Percentiles rank a stretch among this genome's conserved stretches.
phyloP scores from a whole-genome alignment of 2,797 vertebrate genomes.

The Parauchenoglanis ngamensis region DNA sequence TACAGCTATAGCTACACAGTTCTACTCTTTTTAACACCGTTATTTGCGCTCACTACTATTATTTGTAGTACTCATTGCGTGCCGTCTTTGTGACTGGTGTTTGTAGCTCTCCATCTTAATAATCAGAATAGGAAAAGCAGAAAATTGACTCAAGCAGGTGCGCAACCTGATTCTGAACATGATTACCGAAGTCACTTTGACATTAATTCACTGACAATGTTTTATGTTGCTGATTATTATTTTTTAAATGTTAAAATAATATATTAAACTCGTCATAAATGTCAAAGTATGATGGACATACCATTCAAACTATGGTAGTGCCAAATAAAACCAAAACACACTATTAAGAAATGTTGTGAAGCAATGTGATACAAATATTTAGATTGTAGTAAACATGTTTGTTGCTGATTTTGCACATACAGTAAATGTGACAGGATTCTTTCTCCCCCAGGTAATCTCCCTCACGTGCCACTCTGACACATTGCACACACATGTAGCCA shows the following conservation, averaged over 20 bases:
- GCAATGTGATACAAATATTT: not conserved
- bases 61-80: not conserved
- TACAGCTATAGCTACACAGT: not conserved
- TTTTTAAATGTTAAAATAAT: no score
- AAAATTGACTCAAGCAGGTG: not conserved
- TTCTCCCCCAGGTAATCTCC: not conserved
- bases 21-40: not conserved
- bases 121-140: not conserved
- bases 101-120: not conserved
- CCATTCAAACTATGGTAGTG: not conserved
- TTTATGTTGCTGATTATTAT: no score
- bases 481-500: slow-evolving; percentile 40
- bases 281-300: not conserved
- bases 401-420: not conserved
- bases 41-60: not conserved
- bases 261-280: no score
- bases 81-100: not conserved
- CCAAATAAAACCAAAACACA: not conserved
- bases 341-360: not conserved
- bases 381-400: not conserved
- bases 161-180: not conserved
- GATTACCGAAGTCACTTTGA: not conserved
- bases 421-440: not conserved
- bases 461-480: slow-evolving; percentile 19
- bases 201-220: not conserved